A percentile compares a stretch with the other conserved stretches of the same genome.
Conservation (phyloP, 2,888 invertebrate genomes). For the Zygogramma bicolorata region DNA sequence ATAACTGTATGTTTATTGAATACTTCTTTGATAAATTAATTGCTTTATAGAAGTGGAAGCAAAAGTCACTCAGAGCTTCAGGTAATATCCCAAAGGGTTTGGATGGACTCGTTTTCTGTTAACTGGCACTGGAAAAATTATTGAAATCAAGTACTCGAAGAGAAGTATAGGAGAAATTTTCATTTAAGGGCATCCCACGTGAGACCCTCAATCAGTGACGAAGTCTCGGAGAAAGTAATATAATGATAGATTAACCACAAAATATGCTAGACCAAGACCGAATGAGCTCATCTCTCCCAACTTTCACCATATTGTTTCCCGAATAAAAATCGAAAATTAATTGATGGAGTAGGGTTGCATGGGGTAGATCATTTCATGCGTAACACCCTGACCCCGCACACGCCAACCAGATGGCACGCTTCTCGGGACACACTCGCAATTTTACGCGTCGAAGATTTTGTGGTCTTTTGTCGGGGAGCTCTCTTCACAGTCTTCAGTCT, state of each 20-base stretch:
- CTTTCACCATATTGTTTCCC: conserved; percentile 40
- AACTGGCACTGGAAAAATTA: too few relatives aligned
- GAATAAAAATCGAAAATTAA: conserved; percentile 48
- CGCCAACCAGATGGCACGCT: conserved; percentile 51
- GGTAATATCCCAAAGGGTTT: too few relatives aligned
- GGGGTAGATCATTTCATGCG: conserved; percentile 25
- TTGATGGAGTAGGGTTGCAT: conserved; percentile 28
- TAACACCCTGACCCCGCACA: conserved; percentile 36
- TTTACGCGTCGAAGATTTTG: conserved; percentile 52
- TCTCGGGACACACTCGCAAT: conserved; percentile 51
- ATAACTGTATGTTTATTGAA: too few relatives aligned
- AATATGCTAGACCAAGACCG: background rate
- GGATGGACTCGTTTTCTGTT: too few relatives aligned
- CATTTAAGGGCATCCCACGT: too few relatives aligned
- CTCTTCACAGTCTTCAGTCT: conserved; percentile 35
- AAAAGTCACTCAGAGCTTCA: too few relatives aligned
- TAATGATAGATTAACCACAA: background rate
- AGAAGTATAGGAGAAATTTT: too few relatives aligned
- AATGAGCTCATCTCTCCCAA: background rate
- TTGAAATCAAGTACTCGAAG: too few relatives aligned
- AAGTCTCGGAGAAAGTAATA: background rate
- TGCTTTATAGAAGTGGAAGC: too few relatives aligned
- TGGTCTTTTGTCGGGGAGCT: conserved; percentile 37
- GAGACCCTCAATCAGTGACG: too few relatives aligned
- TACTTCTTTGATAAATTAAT: too few relatives aligned